These are phyloP conservation scores for Luscinia megarhynchos DNA, from an alignment of 2,797 vertebrate genomes.

Conservation along the genomic window DNA sequence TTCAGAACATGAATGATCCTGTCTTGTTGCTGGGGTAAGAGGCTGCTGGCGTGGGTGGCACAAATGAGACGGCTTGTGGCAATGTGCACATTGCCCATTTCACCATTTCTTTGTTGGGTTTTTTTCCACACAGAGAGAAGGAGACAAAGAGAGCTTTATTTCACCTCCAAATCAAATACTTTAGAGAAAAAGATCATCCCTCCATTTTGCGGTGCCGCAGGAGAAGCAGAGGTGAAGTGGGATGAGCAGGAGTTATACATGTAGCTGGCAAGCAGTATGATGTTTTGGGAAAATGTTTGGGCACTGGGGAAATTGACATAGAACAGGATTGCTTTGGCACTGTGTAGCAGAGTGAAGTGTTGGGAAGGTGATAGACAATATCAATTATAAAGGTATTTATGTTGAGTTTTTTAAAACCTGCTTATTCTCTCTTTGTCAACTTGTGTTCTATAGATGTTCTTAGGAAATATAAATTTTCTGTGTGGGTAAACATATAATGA, in stretches of 20 bases:
- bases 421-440: background rate
- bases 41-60: fast-evolving
- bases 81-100: background rate
- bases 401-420: background rate
- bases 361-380: background rate
- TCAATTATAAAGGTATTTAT: background rate
- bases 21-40: background rate
- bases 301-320: background rate
- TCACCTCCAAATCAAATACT: background rate
- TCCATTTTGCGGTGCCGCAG: background rate
- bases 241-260: background rate
- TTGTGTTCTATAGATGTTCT: background rate
- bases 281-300: background rate
- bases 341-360: background rate
- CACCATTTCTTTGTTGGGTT: background rate
- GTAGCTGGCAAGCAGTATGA: background rate
- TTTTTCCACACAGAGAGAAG: background rate
- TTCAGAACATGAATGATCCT: background rate
- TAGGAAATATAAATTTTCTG: background rate
- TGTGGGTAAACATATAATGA: background rate
- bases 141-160: background rate
- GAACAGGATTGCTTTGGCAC: background rate
- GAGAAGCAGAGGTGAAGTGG: background rate
- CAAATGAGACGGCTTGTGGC: background rate
- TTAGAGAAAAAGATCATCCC: background rate